Base-by-base conservation (phyloP, 2,113 vertebrate species). In the Carollia perspicillata region DNA sequence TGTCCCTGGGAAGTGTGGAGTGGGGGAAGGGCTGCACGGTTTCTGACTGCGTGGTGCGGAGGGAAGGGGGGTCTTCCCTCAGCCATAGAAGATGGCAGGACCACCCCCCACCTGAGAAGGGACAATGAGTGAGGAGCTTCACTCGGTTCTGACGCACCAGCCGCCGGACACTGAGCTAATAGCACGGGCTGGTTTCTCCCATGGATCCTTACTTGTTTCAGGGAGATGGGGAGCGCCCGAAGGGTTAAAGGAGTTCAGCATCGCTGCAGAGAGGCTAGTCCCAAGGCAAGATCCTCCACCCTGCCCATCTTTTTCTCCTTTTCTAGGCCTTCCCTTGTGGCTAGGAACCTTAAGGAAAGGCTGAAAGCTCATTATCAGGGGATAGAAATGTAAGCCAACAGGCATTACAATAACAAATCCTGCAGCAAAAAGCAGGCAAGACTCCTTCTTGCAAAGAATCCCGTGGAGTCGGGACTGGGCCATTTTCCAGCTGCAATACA, bases 331-430 rank as follows among this genome's bases (percentile, higher is more conserved):
- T 86, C 37, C 30, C 26, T 74, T 47, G 13, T 8, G n/a, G 1
- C 26, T 60, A 65, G 30, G 51, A 42, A 75, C 37, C 49, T 66
- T 66, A 58, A 97, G 72, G 22, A 53, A 74, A 84, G 30, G 3
- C 33, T 69, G 53, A 51, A 92, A 96, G 14, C 69, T 51, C 68
- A 77, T 79, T 68, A 44, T 42, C 77, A 60, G 68, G 2, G 0
- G n/a, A 71, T 28, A 79, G 51, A 74, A 77, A 84, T 44, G 42
- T 86, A 69, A 75, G 78, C 53, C 86, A 83, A 42, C 26, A 93
- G n/a, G 11, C 17, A 71, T 80, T 84, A 53, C 28, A 18, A 60
- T 72, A 92, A 92, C 66, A 35, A 83, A 91, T 51, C 86, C 74
- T 37, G 65, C 17, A 60, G 53, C 69, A 6, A 87, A 83, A 66